Percentiles rank a stretch among this genome's conserved stretches.
Evolutionary conservation across 1,140 invertebrate genomes (phyloP).

Genomic region (Magallana gigas): DNA sequence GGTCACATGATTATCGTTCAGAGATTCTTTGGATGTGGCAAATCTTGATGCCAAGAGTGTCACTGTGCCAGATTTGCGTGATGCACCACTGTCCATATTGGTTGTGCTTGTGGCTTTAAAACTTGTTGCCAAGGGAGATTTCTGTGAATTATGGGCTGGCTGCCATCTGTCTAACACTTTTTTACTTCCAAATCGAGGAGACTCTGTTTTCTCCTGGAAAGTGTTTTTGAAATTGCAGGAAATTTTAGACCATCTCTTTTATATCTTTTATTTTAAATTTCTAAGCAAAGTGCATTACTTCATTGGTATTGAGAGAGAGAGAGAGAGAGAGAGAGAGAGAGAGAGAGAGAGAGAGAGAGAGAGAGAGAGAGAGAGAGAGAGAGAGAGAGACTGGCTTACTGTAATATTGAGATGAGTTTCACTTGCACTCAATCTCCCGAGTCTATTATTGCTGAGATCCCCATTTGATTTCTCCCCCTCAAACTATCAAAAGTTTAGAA

Average conservation of each 20-base stretch:
- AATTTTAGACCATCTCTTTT: neutral
- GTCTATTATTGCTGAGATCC: slow-evolving; percentile 34
- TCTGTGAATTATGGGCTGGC: slow-evolving; percentile 40
- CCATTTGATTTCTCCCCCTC: slow-evolving; percentile 43
- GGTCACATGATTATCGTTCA: slow-evolving; percentile 31
- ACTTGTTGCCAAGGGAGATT: slow-evolving; percentile 25
- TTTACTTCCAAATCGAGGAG: slow-evolving; percentile 32
- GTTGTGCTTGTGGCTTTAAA: slow-evolving; percentile 39
- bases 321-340: slow-evolving; percentile 25
- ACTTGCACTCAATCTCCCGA: slow-evolving; percentile 52
- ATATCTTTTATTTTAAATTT: neutral
- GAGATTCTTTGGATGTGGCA: slow-evolving; percentile 26
- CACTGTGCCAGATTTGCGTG: slow-evolving; percentile 52
- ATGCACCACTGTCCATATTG: slow-evolving; percentile 10
- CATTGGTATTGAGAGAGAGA: neutral
- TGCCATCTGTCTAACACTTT: slow-evolving; percentile 49
- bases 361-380: slow-evolving; percentile 9
- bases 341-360: neutral
- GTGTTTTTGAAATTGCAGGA: neutral
- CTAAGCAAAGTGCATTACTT: neutral
- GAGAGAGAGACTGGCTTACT: neutral
- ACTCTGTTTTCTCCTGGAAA: slow-evolving; percentile 4
- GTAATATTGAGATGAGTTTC: slow-evolving; percentile 53
- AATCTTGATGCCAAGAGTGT: slow-evolving; percentile 48
- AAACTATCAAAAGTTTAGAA: slow-evolving; percentile 37